Evolutionary conservation across 2,113 vertebrate genomes (phyloP).

Genomic region (Haemorhous mexicanus): DNA sequence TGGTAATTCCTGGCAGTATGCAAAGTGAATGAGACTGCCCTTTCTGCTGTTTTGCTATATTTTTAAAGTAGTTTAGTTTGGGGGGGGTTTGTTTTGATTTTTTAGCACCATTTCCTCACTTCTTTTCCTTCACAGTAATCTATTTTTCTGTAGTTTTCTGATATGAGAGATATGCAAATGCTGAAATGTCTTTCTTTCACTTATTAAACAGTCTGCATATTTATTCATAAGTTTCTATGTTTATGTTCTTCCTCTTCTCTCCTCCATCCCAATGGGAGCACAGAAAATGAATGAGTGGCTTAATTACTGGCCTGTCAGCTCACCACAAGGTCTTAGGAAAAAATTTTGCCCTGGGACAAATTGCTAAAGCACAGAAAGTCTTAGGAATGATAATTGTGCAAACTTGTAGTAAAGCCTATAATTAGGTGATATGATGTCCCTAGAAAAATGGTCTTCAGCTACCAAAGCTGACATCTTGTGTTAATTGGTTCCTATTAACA

Average conservation of each 20-base stretch:
- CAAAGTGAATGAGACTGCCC: not conserved
- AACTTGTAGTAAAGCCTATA: not conserved
- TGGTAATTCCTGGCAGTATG: not conserved
- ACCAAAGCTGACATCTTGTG: not conserved
- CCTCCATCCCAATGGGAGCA: fast-evolving
- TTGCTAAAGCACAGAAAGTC: not conserved
- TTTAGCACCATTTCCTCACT: not conserved
- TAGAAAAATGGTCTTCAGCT: not conserved
- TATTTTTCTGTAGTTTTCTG: not conserved
- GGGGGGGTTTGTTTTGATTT: fast-evolving
- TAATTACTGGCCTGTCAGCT: not conserved
- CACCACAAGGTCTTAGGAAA: not conserved
- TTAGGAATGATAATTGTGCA: not conserved
- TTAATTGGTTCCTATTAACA: not conserved
- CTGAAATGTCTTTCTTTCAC: not conserved
- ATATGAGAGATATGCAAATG: not conserved
- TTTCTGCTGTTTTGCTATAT: not conserved
- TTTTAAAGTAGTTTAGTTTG: not conserved
- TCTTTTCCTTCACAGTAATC: not conserved
- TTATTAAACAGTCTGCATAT: not conserved
- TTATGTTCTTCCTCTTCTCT: not conserved
- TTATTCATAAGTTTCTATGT: not conserved
- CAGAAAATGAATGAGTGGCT: not conserved
- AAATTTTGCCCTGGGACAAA: not conserved
- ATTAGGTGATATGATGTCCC: not conserved